phyloP scores from a whole-genome alignment of 2,113 vertebrate genomes.

The Speoplatyrhinus poulsoni region DNA sequence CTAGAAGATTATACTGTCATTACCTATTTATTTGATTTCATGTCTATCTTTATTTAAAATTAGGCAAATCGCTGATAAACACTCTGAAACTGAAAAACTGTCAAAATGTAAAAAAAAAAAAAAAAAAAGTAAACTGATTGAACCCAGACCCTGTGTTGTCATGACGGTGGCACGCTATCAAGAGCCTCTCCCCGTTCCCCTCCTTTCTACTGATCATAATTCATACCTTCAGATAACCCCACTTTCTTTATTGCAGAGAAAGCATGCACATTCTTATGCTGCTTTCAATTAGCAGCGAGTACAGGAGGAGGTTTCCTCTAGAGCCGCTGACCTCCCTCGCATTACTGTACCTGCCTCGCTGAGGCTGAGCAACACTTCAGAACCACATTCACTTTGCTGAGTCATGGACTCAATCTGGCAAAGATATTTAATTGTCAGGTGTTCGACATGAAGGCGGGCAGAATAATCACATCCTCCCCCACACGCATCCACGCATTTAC shows the following conservation, averaged over 20 bases:
- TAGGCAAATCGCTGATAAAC: too few relatives aligned
- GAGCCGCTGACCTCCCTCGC: slow-evolving; percentile 11
- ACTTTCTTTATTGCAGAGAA: slow-evolving; percentile 27
- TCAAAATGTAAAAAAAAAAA: too few relatives aligned
- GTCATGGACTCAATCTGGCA: neutral
- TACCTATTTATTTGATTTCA: too few relatives aligned
- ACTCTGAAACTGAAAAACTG: too few relatives aligned
- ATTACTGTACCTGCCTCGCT: slow-evolving; percentile 18
- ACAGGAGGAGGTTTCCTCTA: slow-evolving; percentile 20
- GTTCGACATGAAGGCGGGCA: neutral
- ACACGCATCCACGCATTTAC: neutral
- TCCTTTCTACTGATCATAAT: slow-evolving; percentile 48
- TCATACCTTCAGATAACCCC: slow-evolving; percentile 51
- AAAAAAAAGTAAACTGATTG: too few relatives aligned
- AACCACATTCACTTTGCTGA: slow-evolving; percentile 12
- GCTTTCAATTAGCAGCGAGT: slow-evolving; percentile 47
- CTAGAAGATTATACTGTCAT: too few relatives aligned
- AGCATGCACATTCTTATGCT: slow-evolving; percentile 51
- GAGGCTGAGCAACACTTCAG: slow-evolving; percentile 24
- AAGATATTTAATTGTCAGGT: neutral
- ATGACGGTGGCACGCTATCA: slow-evolving; percentile 35
- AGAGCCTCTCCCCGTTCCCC: slow-evolving; percentile 11
- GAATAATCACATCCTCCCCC: neutral
- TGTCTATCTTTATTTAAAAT: too few relatives aligned
- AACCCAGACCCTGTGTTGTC: slow-evolving; percentile 31